These are phyloP conservation scores for Oreochromis aureus DNA, from an alignment of 2,113 vertebrate species.

Conservation along the genomic window DNA sequence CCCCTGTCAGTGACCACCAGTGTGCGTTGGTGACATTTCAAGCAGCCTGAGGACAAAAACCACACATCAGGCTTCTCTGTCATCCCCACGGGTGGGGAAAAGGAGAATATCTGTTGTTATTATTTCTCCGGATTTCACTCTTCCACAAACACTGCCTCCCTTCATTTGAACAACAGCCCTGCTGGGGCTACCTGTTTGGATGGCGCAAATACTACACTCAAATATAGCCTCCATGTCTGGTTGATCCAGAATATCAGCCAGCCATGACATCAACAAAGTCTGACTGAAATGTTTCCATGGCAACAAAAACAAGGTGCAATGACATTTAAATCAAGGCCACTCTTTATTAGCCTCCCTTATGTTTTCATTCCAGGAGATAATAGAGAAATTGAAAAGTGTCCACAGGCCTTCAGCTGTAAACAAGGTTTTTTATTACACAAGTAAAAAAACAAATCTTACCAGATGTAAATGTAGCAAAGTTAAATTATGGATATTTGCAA, in stretches of 20 bases:
- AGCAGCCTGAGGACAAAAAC: conserved; percentile 25
- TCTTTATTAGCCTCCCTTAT: not conserved
- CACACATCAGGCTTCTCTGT: conserved; percentile 13
- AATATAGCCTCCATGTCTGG: not conserved
- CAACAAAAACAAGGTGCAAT: conserved; percentile 21
- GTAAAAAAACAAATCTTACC: not conserved
- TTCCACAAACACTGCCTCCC: not conserved
- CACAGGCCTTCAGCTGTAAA: not conserved
- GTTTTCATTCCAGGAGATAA: conserved; percentile 20
- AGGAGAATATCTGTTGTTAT: conserved; percentile 11
- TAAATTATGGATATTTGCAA: not conserved
- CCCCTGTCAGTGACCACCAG: conserved; percentile 5
- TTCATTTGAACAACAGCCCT: not conserved
- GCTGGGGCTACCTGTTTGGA: not conserved
- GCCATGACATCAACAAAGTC: not conserved
- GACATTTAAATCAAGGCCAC: conserved; percentile 40
- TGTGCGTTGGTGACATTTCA: conserved; percentile 56
- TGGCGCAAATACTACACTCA: not conserved
- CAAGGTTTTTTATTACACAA: not conserved
- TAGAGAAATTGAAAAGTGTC: not conserved
- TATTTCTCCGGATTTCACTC: not conserved
- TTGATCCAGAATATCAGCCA: not conserved
- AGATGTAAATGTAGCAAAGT: not conserved
- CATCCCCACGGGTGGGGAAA: not conserved
- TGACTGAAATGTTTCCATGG: conserved; percentile 13